These are phyloP conservation scores for Rhinatrema bivittatum DNA, from an alignment of 2,797 vertebrate species.

Conservation along the genomic window DNA sequence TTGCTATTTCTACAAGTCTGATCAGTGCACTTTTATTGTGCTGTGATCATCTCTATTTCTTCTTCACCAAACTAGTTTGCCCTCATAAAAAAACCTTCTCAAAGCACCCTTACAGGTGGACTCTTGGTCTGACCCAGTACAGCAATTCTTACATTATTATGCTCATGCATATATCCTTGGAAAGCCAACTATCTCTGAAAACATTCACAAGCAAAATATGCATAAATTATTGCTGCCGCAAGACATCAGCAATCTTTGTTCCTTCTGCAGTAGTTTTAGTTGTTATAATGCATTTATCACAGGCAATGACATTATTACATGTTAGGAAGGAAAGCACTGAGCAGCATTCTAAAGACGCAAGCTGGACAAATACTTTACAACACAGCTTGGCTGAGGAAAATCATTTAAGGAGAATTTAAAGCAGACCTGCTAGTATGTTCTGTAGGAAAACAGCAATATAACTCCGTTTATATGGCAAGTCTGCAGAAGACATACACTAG, in stretches of 20 bases:
- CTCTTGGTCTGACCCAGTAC: no score
- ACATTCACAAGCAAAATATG: slow-evolving; percentile 17
- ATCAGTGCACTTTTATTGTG: no score
- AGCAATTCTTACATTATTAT: no score
- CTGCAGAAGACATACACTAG: no score
- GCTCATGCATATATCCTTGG: background rate
- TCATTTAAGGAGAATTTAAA: slow-evolving; percentile 10
- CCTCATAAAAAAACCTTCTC: no score
- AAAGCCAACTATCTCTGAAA: background rate
- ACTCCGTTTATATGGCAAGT: no score
- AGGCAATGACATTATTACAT: slow-evolving; percentile 13
- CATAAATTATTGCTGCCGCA: slow-evolving; percentile 8
- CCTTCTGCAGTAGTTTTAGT: background rate
- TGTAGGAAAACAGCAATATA: no score
- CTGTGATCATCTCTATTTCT: no score
- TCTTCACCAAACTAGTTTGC: no score
- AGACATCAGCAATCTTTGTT: background rate
- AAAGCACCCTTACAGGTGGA: no score
- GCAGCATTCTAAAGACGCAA: slow-evolving; percentile 20
- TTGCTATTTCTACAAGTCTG: no score
- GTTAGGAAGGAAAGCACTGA: slow-evolving; percentile 28
- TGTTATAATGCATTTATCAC: slow-evolving; percentile 12
- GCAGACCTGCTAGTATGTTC: slow-evolving; percentile 5
- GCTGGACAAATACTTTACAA: background rate
- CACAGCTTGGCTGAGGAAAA: slow-evolving; percentile 4